phyloP scores from a whole-genome alignment of 2,113 vertebrate species.

The Merops nubicus region DNA sequence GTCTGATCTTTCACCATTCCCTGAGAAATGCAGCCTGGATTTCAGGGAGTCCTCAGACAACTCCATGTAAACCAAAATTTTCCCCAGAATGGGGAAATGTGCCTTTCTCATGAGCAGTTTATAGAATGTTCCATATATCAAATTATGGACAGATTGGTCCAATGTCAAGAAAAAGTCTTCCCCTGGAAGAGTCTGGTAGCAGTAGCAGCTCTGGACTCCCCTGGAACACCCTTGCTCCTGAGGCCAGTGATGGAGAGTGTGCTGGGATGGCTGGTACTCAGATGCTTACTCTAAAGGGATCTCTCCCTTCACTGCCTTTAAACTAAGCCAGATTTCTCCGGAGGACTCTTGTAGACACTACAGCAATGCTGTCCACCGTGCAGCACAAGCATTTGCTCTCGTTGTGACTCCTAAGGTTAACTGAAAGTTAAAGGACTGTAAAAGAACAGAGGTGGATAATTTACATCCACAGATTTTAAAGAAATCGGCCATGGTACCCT shows the following conservation, averaged over 20 bases:
- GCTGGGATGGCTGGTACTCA: not conserved
- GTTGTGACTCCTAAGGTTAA: not conserved
- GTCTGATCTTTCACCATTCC: not conserved
- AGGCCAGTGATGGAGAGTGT: accelerated
- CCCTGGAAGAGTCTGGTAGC: not conserved
- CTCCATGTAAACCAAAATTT: not conserved
- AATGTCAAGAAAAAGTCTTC: not conserved
- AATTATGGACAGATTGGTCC: not conserved
- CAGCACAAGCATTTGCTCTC: not conserved
- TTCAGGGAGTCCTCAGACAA: not conserved
- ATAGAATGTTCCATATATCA: not conserved
- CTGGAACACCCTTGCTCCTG: not conserved
- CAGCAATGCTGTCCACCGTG: not conserved
- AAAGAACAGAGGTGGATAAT: not conserved
- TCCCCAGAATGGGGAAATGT: not conserved
- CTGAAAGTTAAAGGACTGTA: not conserved
- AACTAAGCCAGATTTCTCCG: not conserved
- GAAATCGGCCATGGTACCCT: not conserved
- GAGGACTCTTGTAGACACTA: not conserved
- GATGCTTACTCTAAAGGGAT: not conserved
- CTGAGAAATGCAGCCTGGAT: not conserved
- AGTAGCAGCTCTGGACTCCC: not conserved
- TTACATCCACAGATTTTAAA: not conserved
- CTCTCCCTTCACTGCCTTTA: not conserved
- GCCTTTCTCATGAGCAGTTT: not conserved